Base-by-base conservation (phyloP, 1,140 invertebrate genomes). In the Pseudomyrmex pallidus region DNA sequence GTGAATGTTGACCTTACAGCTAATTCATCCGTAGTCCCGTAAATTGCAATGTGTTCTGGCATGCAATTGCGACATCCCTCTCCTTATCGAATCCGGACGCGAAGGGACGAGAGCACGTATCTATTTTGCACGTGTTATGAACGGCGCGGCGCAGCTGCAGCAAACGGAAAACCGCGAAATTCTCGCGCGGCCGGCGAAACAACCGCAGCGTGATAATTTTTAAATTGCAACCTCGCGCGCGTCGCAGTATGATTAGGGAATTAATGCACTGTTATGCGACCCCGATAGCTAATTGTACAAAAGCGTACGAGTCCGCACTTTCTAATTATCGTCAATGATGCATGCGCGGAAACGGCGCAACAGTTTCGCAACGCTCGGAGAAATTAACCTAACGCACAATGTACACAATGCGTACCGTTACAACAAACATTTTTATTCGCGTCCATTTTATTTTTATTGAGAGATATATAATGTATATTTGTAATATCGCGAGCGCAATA, bases 191-290 rank as follows among this genome's bases (percentile, higher is more conserved):
- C 7, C 12, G 7, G 10, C n/a, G 9, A 15, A 61, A 59, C 2
- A 46, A 35, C 7, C 54, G 54, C 13, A 68, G 68, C 15, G 35
- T 35, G 17, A 66, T 70, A 72, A 80, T 80, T 80, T 72, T 57
- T 59, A 80, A 80, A 72, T 80, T 80, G 56, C 76, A 59, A 70
- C 44, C 17, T 48, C 35, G 35, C 35, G 20, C 54, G 15, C 66
- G n/a, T 12, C 22, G 50, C 13, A 54, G 61, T 44, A 17, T 72
- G 20, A 80, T 80, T 72, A 50, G 44, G 44, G 59, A 80, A 80
- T 80, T 70, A 72, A 80, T 80, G 66, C 76, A 80, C 76, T 80
- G 76, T 80, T 80, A 80, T 17, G 76, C 54, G 76, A 72, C 76
- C 76, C 22, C 76, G 20, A 80, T 80, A 59, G 76, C n/a, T 72